These are phyloP conservation scores for Drosophila austrosaltans DNA, from an alignment of 2,888 invertebrate genomes.

Conservation along the genomic window DNA sequence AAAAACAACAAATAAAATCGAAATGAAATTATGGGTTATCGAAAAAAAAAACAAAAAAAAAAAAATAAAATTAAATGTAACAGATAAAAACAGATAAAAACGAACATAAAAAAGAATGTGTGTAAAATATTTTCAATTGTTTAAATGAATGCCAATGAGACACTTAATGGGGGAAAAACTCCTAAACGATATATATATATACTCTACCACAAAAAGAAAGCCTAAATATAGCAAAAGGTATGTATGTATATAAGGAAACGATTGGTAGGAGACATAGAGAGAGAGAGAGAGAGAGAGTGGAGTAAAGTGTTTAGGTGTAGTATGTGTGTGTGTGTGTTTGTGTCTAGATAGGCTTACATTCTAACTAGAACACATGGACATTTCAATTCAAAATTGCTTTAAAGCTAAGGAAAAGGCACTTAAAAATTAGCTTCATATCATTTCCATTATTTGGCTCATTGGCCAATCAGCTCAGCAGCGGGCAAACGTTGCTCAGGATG, in stretches of 20 bases:
- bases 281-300: not conserved
- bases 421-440: slow-evolving; percentile 51
- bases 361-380: slow-evolving; percentile 44
- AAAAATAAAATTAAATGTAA: slow-evolving; percentile 14
- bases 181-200: slow-evolving; percentile 31
- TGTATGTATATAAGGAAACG: not conserved
- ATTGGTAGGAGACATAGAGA: not conserved
- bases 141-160: slow-evolving; percentile 77
- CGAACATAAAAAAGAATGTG: slow-evolving; percentile 28
- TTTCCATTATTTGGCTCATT: not conserved
- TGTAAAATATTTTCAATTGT: slow-evolving; percentile 26
- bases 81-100: slow-evolving; percentile 31
- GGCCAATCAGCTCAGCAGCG: slow-evolving; percentile 31
- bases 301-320: slow-evolving; percentile 13
- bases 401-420: slow-evolving; percentile 63
- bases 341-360: slow-evolving; percentile 8
- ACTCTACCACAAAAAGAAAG: slow-evolving; percentile 27
- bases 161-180: slow-evolving; percentile 47
- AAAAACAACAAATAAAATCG: slow-evolving; percentile 9
- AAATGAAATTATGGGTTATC: slow-evolving; percentile 59
- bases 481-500: slow-evolving; percentile 44
- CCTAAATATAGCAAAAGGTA: slow-evolving; percentile 27
- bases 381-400: slow-evolving; percentile 65
- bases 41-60: slow-evolving; percentile 26
- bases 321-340: slow-evolving; percentile 9